A percentile compares a stretch with the other conserved stretches of the same genome.
These are phyloP conservation scores for Brachionichthys hirsutus DNA, from an alignment of 2,113 vertebrate genomes.

Conservation along the genomic window DNA sequence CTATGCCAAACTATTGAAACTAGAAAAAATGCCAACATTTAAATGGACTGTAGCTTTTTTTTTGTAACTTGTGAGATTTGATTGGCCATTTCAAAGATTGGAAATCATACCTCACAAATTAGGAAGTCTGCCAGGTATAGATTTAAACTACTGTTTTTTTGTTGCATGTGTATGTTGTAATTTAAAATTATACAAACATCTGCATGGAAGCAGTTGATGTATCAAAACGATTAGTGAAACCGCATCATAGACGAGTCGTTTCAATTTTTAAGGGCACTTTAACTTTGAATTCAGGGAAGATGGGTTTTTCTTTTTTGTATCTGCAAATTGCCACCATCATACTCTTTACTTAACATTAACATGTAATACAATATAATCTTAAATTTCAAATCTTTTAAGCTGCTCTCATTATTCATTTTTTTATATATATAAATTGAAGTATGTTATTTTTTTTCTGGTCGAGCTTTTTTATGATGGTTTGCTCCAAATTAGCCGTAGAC, in stretches of 20 bases:
- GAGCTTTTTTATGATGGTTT: conserved; percentile 24
- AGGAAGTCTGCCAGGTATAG: no score
- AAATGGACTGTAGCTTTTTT: no score
- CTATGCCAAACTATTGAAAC: no score
- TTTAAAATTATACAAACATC: conserved; percentile 28
- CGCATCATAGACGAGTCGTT: conserved; percentile 20
- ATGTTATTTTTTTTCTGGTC: conserved; percentile 2
- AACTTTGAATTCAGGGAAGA: conserved; percentile 77
- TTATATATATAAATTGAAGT: conserved; percentile 24
- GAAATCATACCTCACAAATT: no score
- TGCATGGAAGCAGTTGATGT: conserved; percentile 26
- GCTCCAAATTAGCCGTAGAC: conserved; percentile 53
- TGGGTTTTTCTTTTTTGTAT: conserved; percentile 31
- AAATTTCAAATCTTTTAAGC: conserved; percentile 23
- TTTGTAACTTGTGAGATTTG: no score
- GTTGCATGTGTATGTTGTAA: conserved; percentile 14
- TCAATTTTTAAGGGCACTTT: conserved; percentile 72
- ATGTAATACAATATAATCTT: conserved; percentile 25
- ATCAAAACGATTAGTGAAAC: conserved; percentile 31
- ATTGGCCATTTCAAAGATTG: no score
- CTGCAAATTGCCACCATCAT: conserved; percentile 11
- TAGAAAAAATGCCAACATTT: no score
- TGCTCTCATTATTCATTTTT: conserved; percentile 8
- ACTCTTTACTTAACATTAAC: conserved; percentile 26
- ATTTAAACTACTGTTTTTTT: conserved; percentile 12